Conservation (phyloP, 30 jellyfish, hydroid and myxozoan genomes). For the Mastigias papua region DNA sequence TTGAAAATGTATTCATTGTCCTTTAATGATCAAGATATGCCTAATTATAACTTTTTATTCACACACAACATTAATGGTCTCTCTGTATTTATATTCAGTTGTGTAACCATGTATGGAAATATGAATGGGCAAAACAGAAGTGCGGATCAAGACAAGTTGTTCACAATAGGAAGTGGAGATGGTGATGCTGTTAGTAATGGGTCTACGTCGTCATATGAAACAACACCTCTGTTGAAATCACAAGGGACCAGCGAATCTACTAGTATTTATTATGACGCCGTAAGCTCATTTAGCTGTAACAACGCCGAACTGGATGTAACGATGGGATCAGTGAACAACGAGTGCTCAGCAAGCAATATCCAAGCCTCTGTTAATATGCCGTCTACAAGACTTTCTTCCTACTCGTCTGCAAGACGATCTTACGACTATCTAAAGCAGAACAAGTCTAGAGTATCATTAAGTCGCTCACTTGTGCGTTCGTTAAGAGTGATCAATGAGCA, state of each 20-base stretch:
- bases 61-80: no score
- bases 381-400: conserved; percentile 43
- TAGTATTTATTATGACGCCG: conserved; percentile 43
- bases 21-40: no score
- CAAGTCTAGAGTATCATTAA: conserved; percentile 8
- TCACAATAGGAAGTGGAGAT: conserved; percentile 12
- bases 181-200: conserved; percentile 8
- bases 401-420: conserved; percentile 48
- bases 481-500: conserved; percentile 43
- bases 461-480: conserved; percentile 26
- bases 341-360: conserved; percentile 11
- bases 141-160: not conserved
- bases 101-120: no score
- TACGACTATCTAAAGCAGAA: conserved; percentile 40
- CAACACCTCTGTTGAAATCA: conserved; percentile 44
- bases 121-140: no score
- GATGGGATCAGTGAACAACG: not conserved
- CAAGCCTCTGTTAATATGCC: conserved; percentile 71
- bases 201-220: conserved; percentile 5
- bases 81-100: no score
- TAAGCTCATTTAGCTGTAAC: conserved; percentile 20
- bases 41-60: no score
- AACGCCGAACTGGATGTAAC: not conserved
- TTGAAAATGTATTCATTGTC: no score
- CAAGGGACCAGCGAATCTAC: conserved; percentile 28